phyloP scores from a whole-genome alignment of 2,113 vertebrate genomes.

The Glaucidium brasilianum region DNA sequence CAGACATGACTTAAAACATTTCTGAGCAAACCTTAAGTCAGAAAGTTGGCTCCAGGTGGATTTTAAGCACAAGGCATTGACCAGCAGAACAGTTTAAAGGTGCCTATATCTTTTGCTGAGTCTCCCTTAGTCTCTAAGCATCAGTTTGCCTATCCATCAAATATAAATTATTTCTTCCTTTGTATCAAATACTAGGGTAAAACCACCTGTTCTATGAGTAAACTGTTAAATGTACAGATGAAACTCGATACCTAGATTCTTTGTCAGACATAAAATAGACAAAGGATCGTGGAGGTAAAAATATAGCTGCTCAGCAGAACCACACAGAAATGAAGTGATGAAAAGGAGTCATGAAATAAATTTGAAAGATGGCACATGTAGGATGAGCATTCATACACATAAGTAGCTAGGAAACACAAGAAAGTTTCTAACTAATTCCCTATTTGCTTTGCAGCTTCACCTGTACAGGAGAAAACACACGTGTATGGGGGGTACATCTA shows the following conservation, averaged over 20 bases:
- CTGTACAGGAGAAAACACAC: neutral
- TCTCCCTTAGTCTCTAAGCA: neutral
- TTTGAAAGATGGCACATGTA: rapidly evolving
- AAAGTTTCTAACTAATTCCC: neutral
- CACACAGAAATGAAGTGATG: neutral
- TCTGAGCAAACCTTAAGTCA: neutral
- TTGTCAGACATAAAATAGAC: neutral
- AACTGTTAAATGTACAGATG: neutral
- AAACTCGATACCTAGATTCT: neutral
- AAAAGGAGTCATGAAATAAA: neutral
- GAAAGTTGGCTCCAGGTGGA: neutral
- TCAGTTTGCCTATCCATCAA: neutral
- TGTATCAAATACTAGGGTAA: neutral
- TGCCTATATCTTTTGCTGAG: neutral
- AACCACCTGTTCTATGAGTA: neutral
- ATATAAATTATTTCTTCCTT: neutral
- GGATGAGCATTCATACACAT: neutral
- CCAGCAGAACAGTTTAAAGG: neutral
- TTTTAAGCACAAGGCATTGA: neutral
- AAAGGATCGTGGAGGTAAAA: neutral
- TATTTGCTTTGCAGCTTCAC: neutral
- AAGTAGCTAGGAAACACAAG: neutral
- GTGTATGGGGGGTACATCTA: rapidly evolving
- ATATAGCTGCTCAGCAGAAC: neutral
- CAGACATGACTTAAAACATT: neutral